Conservation (phyloP, 2,113 vertebrate genomes). For the Sorex araneus region DNA sequence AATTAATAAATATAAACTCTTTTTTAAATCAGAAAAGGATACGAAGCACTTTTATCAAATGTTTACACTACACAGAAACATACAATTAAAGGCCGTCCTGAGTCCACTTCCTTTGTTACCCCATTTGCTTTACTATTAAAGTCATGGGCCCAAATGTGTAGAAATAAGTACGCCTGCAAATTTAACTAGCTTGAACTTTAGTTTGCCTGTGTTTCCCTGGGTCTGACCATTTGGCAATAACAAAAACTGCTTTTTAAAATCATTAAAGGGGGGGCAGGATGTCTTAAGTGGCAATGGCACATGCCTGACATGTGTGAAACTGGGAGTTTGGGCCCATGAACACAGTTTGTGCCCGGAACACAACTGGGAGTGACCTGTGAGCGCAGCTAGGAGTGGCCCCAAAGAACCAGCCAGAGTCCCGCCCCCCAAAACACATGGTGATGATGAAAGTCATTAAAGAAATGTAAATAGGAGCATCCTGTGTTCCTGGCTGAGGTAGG, state of each 20-base stretch:
- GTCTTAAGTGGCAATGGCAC: too few species aligned
- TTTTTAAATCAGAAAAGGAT: slow-evolving; percentile 56
- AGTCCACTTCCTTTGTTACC: slow-evolving; percentile 26
- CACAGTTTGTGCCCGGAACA: too few species aligned
- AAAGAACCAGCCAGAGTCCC: too few species aligned
- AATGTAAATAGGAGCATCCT: background rate
- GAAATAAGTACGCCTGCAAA: background rate
- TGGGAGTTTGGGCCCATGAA: too few species aligned
- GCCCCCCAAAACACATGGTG: too few species aligned
- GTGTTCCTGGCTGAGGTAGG: background rate
- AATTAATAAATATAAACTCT: slow-evolving; percentile 63
- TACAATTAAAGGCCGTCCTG: background rate
- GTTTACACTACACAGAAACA: slow-evolving; percentile 60
- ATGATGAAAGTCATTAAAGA: background rate
- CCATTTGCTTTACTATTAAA: slow-evolving; percentile 54
- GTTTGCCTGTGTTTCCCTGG: slow-evolving; percentile 12
- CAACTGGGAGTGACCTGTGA: too few species aligned
- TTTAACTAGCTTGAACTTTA: slow-evolving; percentile 42
- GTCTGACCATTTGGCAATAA: slow-evolving; percentile 1
- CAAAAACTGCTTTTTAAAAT: slow-evolving; percentile 21
- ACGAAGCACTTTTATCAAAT: slow-evolving; percentile 55
- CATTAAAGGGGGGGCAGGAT: background rate
- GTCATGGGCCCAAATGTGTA: slow-evolving; percentile 16
- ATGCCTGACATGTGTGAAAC: too few species aligned
- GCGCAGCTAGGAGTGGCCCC: too few species aligned